phyloP scores from a whole-genome alignment of 53 echinoderm and acorn worm species.

The Arbacia lixula region DNA sequence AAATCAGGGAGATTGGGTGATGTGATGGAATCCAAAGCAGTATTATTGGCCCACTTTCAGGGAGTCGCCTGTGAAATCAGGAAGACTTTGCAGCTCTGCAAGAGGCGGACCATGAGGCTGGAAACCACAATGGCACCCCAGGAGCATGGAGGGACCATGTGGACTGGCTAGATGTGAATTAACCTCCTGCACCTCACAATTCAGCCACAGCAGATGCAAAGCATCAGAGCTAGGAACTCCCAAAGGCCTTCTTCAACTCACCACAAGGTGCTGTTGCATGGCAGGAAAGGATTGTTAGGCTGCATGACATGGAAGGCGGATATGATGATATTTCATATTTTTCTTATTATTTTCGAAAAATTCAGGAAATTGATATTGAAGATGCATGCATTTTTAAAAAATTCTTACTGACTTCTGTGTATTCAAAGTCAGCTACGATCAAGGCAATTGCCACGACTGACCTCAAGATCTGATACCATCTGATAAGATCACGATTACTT shows the following conservation, averaged over 20 bases:
- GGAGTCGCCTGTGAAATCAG: no score
- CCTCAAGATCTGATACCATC: no score
- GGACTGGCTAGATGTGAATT: constrained; percentile 20
- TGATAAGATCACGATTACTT: no score
- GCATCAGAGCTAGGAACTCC: constrained; percentile 9
- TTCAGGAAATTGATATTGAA: neutral
- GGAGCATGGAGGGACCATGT: constrained; percentile 6
- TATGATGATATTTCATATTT: neutral
- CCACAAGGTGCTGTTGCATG: neutral
- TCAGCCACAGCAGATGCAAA: constrained; percentile 27
- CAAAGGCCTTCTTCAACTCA: constrained; percentile 25
- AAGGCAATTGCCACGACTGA: no score
- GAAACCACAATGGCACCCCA: constrained; percentile 3
- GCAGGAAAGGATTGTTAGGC: constrained; percentile 13
- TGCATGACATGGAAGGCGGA: constrained; percentile 9
- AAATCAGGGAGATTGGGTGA: no score
- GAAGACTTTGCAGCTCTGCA: no score
- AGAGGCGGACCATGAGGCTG: constrained; percentile 19
- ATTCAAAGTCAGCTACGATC: no score
- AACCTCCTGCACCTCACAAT: constrained; percentile 11
- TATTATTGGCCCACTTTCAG: no score
- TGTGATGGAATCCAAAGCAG: no score
- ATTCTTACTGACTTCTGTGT: neutral
- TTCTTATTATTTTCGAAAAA: neutral
- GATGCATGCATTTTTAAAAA: neutral